Conservation (phyloP, 2,888 invertebrate species). For the Orchesella flavescens region DNA sequence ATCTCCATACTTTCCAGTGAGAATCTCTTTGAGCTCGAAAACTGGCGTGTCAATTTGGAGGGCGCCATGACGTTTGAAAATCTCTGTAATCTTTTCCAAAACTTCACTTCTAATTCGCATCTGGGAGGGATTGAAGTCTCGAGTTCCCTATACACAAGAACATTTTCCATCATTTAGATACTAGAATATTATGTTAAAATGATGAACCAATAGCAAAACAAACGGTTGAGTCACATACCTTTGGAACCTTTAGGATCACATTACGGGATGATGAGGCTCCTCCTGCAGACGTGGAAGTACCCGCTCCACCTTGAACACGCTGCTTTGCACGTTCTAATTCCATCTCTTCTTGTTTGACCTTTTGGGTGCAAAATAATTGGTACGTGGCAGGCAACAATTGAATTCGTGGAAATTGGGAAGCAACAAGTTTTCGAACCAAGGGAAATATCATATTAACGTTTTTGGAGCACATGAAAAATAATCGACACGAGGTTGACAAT, state of each 20-base stretch:
- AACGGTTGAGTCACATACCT: slow-evolving; percentile 12
- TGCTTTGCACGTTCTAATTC: slow-evolving; percentile 34
- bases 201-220: not conserved
- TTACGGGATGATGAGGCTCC: slow-evolving; percentile 22
- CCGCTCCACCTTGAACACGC: not conserved
- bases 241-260: slow-evolving; percentile 57
- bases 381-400: too few species aligned
- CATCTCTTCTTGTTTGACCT: slow-evolving; percentile 52
- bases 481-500: too few species aligned
- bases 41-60: slow-evolving; percentile 99
- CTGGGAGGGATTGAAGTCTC: slow-evolving; percentile 95
- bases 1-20: slow-evolving; percentile 99
- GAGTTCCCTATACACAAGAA: slow-evolving; percentile 81
- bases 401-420: too few species aligned
- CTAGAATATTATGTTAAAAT: slow-evolving; percentile 2
- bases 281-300: not conserved
- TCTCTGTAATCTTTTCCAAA: slow-evolving; percentile 87
- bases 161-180: too few species aligned
- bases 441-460: too few species aligned
- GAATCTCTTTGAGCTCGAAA: slow-evolving; percentile 97
- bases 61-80: slow-evolving; percentile 97
- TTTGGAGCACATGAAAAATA: too few species aligned
- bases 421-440: too few species aligned
- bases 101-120: slow-evolving; percentile 93
- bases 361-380: slow-evolving; percentile 2